A percentile compares a stretch with the other conserved stretches of the same genome.
These are phyloP conservation scores for Pelvicachromis taeniatus DNA, from an alignment of 2,113 vertebrate genomes.

Conservation along the genomic window DNA sequence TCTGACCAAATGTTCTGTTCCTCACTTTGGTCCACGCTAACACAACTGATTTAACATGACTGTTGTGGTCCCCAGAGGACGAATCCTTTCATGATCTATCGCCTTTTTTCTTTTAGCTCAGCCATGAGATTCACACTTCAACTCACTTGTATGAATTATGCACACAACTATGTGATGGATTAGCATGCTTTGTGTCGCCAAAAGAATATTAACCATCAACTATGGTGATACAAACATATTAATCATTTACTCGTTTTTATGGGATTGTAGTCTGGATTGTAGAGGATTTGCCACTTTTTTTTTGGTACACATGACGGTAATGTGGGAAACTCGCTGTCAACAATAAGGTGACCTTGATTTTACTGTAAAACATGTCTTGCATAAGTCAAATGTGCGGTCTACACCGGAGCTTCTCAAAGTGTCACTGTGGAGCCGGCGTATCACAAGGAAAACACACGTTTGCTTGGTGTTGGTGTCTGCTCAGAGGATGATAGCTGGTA, in stretches of 20 bases:
- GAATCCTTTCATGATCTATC: neutral
- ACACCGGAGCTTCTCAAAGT: neutral
- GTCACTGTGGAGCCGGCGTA: neutral
- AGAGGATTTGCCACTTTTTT: neutral
- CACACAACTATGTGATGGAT: neutral
- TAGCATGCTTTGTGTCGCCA: neutral
- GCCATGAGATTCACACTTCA: neutral
- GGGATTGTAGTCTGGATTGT: neutral
- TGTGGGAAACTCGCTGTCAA: neutral
- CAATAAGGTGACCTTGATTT: neutral
- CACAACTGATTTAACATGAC: neutral
- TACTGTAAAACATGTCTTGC: neutral
- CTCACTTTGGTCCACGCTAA: neutral
- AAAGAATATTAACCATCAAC: neutral
- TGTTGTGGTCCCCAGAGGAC: neutral
- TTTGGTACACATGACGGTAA: neutral
- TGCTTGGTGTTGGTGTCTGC: neutral
- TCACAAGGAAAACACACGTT: neutral
- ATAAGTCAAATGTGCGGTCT: neutral
- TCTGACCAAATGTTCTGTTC: neutral
- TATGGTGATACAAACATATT: neutral
- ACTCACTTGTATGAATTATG: neutral
- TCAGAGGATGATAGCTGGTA: neutral
- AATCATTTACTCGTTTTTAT: neutral
- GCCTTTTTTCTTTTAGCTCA: neutral